phyloP scores from a whole-genome alignment of 2,113 vertebrate species.

The Eudyptes chrysolophus region DNA sequence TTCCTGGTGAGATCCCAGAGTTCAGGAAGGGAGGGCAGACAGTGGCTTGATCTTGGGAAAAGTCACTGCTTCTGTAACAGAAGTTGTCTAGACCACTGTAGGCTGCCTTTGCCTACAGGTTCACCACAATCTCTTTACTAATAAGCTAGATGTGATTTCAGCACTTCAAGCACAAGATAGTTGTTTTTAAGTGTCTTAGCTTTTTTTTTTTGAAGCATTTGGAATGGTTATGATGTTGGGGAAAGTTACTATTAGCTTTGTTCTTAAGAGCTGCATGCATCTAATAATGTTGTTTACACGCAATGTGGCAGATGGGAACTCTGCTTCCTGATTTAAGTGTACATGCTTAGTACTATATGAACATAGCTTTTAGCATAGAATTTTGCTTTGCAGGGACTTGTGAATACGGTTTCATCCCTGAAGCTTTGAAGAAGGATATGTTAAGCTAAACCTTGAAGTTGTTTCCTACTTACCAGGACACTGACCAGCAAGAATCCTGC shows the following conservation, averaged over 20 bases:
- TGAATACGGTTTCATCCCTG: not conserved
- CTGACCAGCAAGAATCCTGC: not conserved
- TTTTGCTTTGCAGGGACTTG: not conserved
- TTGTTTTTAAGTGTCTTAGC: not conserved
- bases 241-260: rapidly evolving
- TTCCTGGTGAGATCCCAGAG: not conserved
- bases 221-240: rapidly evolving
- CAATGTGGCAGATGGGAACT: not conserved
- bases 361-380: not conserved
- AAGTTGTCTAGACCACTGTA: not conserved
- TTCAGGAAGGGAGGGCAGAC: not conserved
- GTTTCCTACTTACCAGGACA: not conserved
- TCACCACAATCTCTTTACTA: not conserved
- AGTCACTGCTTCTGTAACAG: not conserved
- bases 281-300: not conserved
- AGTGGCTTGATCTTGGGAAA: not conserved
- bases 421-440: not conserved
- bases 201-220: not conserved
- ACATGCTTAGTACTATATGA: not conserved
- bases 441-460: not conserved
- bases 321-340: not conserved
- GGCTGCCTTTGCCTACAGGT: not conserved
- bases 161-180: not conserved
- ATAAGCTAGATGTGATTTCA: not conserved
- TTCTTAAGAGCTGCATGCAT: not conserved